phyloP scores from a whole-genome alignment of 2,113 vertebrate species.

The Microcebus ravelobensis region DNA sequence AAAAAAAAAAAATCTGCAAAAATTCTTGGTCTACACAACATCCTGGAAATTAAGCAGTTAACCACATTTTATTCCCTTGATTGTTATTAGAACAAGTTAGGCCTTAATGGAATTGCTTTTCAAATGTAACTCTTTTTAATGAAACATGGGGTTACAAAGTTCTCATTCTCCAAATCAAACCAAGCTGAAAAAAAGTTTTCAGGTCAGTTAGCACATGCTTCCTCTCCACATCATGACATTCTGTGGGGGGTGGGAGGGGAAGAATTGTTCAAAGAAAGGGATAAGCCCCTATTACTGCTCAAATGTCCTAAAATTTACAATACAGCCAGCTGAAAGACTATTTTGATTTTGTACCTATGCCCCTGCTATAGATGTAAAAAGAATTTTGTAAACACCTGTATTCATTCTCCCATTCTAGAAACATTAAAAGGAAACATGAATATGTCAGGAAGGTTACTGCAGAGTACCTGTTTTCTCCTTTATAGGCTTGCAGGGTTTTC shows the following conservation, averaged over 20 bases:
- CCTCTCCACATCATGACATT: background rate
- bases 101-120: constrained; percentile 50
- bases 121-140: constrained; percentile 52
- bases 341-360: background rate
- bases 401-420: background rate
- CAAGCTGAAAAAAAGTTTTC: constrained; percentile 62
- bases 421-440: background rate
- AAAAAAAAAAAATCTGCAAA: background rate
- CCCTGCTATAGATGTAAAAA: background rate
- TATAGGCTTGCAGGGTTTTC: background rate
- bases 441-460: background rate
- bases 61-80: background rate
- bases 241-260: background rate
- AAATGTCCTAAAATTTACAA: background rate
- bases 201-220: constrained; percentile 67
- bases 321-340: background rate
- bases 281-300: background rate
- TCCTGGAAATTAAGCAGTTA: constrained; percentile 48
- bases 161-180: constrained; percentile 69
- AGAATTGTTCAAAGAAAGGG: background rate
- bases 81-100: constrained; percentile 9
- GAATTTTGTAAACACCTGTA: background rate
- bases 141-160: constrained; percentile 55
- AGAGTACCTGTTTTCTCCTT: background rate
- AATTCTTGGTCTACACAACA: background rate